Conservation (phyloP, 2,113 vertebrate species). For the Rhabdornis inornatus region DNA sequence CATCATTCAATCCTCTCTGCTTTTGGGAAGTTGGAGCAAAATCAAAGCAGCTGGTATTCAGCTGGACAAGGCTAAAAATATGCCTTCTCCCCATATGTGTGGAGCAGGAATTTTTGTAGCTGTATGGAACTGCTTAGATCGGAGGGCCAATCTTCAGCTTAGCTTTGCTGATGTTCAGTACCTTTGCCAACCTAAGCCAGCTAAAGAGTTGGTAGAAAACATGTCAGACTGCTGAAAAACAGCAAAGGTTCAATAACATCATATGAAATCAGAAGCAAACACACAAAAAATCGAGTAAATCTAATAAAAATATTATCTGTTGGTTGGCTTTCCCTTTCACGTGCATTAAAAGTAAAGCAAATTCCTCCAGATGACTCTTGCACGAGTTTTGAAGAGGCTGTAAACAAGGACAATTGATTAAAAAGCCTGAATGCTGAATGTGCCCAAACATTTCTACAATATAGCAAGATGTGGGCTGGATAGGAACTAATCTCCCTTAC, state of each 20-base stretch:
- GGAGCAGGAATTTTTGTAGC: not conserved
- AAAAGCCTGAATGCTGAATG: not conserved
- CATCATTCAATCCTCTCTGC: not conserved
- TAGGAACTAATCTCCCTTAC: not conserved
- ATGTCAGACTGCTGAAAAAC: not conserved
- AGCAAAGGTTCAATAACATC: not conserved
- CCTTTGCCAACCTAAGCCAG: not conserved
- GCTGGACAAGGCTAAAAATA: slow-evolving; percentile 21
- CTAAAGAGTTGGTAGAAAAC: not conserved
- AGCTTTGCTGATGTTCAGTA: not conserved
- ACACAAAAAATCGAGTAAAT: not conserved
- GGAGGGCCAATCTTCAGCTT: not conserved
- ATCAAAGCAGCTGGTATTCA: slow-evolving; percentile 12
- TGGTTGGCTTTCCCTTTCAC: not conserved
- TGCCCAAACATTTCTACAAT: not conserved
- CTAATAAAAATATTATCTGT: not conserved
- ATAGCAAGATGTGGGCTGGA: not conserved
- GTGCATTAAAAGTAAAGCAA: not conserved
- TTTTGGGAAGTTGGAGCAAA: not conserved
- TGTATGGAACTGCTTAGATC: not conserved
- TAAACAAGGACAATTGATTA: not conserved
- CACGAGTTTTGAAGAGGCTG: not conserved
- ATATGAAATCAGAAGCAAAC: not conserved
- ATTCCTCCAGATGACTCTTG: not conserved
- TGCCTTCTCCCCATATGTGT: not conserved